Conservation (phyloP, 2,797 vertebrate genomes). For the Neopelma chrysocephalum region DNA sequence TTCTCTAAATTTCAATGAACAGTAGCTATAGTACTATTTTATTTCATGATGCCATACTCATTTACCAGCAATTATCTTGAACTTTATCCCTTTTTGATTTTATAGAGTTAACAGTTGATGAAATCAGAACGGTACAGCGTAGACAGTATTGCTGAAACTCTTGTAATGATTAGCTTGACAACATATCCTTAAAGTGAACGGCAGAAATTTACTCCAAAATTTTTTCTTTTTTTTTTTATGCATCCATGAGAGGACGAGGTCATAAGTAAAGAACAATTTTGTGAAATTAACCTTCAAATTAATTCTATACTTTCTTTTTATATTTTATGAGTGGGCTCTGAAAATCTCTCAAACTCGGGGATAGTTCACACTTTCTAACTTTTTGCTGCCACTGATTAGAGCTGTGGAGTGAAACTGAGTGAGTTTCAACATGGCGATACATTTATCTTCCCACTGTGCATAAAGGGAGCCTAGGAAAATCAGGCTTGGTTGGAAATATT, state of each 20-base stretch:
- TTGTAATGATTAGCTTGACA: conserved; percentile 49
- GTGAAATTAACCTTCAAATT: neutral
- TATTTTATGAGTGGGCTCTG: neutral
- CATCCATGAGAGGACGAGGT: neutral
- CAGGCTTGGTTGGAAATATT: neutral
- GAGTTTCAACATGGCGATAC: fast-evolving
- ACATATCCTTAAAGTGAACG: conserved; percentile 26
- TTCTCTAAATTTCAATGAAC: conserved; percentile 63
- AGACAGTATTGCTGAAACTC: neutral
- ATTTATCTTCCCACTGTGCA: neutral
- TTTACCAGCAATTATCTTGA: conserved; percentile 67
- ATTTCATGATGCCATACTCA: conserved; percentile 28
- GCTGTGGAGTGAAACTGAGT: neutral
- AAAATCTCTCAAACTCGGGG: neutral
- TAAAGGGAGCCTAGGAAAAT: neutral
- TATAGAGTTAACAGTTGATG: conserved; percentile 63
- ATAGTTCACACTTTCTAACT: neutral
- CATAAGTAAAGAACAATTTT: neutral
- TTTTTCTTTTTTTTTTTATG: neutral
- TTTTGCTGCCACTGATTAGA: neutral
- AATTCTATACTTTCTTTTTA: neutral
- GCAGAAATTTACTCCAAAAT: neutral
- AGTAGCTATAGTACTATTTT: conserved; percentile 62
- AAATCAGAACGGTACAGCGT: conserved; percentile 40
- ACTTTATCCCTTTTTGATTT: conserved; percentile 73